Conservation (phyloP, 2,797 vertebrate genomes). For the Microctenopoma stevenorrisi region DNA sequence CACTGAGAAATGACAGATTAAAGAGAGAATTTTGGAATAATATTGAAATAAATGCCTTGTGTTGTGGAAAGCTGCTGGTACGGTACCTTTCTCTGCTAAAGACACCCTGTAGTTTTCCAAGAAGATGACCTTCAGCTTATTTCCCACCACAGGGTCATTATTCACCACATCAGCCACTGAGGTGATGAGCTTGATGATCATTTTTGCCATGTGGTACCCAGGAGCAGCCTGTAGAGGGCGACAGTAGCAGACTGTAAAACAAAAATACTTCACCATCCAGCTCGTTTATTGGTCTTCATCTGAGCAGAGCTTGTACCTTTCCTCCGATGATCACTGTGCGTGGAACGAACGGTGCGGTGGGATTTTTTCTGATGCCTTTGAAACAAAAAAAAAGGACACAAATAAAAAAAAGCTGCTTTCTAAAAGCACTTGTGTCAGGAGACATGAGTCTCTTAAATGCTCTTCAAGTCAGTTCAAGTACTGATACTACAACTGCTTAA, state of each 20-base stretch:
- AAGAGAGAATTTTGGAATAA: too few relatives aligned
- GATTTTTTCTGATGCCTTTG: constrained; percentile 91
- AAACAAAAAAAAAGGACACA: constrained; percentile 18
- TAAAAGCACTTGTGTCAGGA: too few relatives aligned
- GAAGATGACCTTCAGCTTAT: constrained; percentile 93
- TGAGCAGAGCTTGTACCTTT: constrained; percentile 82
- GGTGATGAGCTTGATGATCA: constrained; percentile 96
- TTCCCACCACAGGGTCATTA: constrained; percentile 89
- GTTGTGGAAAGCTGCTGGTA: too few relatives aligned
- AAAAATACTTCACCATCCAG: background rate
- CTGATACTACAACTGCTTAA: too few relatives aligned
- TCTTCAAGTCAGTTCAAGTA: too few relatives aligned
- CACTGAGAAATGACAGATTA: constrained; percentile 77
- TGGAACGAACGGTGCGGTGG: constrained; percentile 87
- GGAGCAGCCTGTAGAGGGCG: constrained; percentile 90
- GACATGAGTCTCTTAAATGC: too few relatives aligned
- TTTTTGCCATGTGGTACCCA: constrained; percentile 97
- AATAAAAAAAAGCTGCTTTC: background rate
- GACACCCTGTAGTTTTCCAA: constrained; percentile 98
- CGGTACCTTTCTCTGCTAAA: constrained; percentile 94
- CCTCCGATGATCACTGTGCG: constrained; percentile 96
- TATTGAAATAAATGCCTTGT: too few relatives aligned
- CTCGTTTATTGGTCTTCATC: background rate
- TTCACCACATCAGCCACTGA: constrained; percentile 92
- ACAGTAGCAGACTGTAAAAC: constrained; percentile 7